Evolutionary conservation across 1,140 invertebrate genomes (phyloP).

Genomic region (Harlomillsia oculata): DNA sequence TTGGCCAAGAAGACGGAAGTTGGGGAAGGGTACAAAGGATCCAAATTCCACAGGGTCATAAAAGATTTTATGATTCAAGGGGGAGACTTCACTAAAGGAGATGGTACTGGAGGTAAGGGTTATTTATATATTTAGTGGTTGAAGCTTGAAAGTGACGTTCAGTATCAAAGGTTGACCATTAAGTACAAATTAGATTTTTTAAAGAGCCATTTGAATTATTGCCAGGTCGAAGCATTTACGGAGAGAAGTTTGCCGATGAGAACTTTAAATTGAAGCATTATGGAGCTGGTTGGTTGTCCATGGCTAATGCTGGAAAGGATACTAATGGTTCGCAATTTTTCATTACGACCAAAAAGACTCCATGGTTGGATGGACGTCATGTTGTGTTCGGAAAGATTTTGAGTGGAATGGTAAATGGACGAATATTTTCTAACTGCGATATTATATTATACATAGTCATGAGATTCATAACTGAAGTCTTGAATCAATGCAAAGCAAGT

Average conservation of each 20-base stretch:
- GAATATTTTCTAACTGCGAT: no score
- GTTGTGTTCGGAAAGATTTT: constrained; percentile 94
- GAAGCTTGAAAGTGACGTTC: no score
- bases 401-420: constrained; percentile 69
- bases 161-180: no score
- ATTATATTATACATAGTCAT: no score
- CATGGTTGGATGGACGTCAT: constrained; percentile 89
- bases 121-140: constrained; percentile 27
- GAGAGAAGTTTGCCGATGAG: constrained; percentile 86
- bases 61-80: constrained; percentile 94
- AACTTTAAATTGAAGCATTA: constrained; percentile 97
- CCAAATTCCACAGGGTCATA: constrained; percentile 83
- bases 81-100: constrained; percentile 80
- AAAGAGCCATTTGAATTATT: constrained; percentile 22
- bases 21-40: constrained; percentile 31
- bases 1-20: constrained; percentile 67
- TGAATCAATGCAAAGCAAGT: no score
- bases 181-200: background rate
- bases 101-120: constrained; percentile 72
- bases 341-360: constrained; percentile 80
- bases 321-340: constrained; percentile 99
- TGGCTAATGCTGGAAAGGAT: constrained; percentile 65
- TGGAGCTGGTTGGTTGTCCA: constrained; percentile 45
- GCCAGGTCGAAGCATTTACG: constrained; percentile 81
- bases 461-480: no score